phyloP scores from a whole-genome alignment of 64 coral and sea anemone genomes.

The Dendronephthya gigantea region DNA sequence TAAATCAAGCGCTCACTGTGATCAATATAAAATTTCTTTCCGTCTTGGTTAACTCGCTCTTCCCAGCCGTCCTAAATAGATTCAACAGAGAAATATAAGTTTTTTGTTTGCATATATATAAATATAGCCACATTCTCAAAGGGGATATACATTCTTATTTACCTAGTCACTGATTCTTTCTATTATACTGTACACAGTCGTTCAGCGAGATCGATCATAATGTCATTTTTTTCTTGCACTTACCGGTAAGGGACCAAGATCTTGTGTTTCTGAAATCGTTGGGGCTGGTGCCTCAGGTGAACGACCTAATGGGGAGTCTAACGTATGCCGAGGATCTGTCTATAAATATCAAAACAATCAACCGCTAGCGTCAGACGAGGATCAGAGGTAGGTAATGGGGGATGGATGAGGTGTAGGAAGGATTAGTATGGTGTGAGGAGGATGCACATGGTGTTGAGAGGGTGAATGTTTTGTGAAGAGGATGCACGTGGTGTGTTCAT shows the following conservation, averaged over 20 bases:
- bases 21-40: constrained; percentile 88
- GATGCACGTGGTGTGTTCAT: background rate
- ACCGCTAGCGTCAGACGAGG: too few relatives aligned
- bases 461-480: too few relatives aligned
- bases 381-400: background rate
- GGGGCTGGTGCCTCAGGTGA: background rate
- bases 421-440: too few relatives aligned
- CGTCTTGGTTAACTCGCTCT: constrained; percentile 71
- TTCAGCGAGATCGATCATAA: too few relatives aligned
- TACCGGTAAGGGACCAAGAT: constrained; percentile 85
- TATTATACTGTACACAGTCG: too few relatives aligned
- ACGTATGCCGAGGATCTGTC: background rate
- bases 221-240: constrained; percentile 2
- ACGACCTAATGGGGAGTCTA: background rate
- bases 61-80: constrained; percentile 83
- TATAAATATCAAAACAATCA: background rate
- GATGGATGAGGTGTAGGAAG: too few relatives aligned
- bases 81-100: background rate
- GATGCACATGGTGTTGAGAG: background rate
- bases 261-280: constrained; percentile 14
- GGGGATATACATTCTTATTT: too few relatives aligned
- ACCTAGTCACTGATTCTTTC: too few relatives aligned
- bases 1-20: constrained; percentile 55
- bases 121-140: too few relatives aligned
- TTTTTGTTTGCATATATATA: background rate